phyloP scores from a whole-genome alignment of 2,113 vertebrate species.

The Nerophis ophidion region DNA sequence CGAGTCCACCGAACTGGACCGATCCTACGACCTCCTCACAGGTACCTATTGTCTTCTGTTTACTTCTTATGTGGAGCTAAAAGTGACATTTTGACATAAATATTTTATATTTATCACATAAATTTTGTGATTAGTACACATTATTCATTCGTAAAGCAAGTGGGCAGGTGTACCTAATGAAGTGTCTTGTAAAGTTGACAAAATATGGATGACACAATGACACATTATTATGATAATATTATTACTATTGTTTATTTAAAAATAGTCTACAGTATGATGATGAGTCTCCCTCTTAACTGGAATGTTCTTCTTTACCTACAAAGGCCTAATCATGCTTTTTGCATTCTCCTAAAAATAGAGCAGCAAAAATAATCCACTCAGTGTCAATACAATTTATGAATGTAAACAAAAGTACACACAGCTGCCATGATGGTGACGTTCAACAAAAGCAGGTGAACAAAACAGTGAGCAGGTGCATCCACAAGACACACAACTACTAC shows the following conservation, averaged over 20 bases:
- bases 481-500: slow-evolving; percentile 19
- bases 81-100: no score
- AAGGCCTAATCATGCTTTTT: slow-evolving; percentile 14
- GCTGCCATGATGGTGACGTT: neutral
- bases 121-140: no score
- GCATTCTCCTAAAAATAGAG: slow-evolving; percentile 28
- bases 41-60: slow-evolving; percentile 63
- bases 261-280: no score
- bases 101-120: no score
- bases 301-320: slow-evolving; percentile 2
- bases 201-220: no score
- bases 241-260: no score
- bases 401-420: slow-evolving; percentile 9
- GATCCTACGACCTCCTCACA: slow-evolving; percentile 85
- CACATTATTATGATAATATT: no score
- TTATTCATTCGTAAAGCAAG: no score
- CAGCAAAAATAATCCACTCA: slow-evolving; percentile 21
- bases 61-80: no score
- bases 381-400: slow-evolving; percentile 13
- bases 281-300: no score
- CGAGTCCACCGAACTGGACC: slow-evolving; percentile 85
- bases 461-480: slow-evolving; percentile 42
- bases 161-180: no score
- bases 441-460: slow-evolving; percentile 23
- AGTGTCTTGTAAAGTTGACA: no score